These are phyloP conservation scores for Pogoniulus pusillus DNA, from an alignment of 2,797 vertebrate species.

Conservation along the genomic window DNA sequence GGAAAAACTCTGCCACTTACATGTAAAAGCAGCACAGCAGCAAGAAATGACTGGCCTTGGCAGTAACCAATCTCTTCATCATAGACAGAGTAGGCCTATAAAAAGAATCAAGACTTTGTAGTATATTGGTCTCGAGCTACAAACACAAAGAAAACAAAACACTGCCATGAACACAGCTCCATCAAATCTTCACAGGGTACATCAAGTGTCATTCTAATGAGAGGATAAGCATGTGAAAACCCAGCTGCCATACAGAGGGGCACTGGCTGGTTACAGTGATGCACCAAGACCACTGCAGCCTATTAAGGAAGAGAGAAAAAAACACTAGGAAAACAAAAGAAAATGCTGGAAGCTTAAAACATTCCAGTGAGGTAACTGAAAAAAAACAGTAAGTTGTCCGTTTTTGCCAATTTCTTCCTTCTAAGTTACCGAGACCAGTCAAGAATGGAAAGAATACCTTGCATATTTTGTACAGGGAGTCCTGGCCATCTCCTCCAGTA, in stretches of 20 bases:
- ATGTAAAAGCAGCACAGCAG: constrained; percentile 95
- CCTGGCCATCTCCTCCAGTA: constrained; percentile 97
- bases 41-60: constrained; percentile 97
- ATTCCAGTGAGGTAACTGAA: not conserved
- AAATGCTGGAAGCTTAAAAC: not conserved
- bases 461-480: constrained; percentile 99
- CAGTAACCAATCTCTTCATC: constrained; percentile 99
- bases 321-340: not conserved
- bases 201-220: not conserved
- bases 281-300: not conserved
- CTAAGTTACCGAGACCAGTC: not conserved
- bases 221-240: not conserved
- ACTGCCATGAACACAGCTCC: not conserved
- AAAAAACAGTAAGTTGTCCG: not conserved
- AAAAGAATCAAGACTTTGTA: not conserved
- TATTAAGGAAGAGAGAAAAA: not conserved
- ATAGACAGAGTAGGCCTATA: constrained; percentile 97
- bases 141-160: not conserved
- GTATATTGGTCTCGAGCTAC: not conserved
- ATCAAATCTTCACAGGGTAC: rapidly evolving
- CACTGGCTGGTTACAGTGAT: not conserved
- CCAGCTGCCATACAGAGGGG: rapidly evolving
- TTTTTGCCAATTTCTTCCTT: not conserved
- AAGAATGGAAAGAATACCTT: constrained; percentile 81
- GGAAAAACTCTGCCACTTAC: constrained; percentile 80